Conservation (phyloP, 2,888 invertebrate species). For the Exocentrus adspersus region DNA sequence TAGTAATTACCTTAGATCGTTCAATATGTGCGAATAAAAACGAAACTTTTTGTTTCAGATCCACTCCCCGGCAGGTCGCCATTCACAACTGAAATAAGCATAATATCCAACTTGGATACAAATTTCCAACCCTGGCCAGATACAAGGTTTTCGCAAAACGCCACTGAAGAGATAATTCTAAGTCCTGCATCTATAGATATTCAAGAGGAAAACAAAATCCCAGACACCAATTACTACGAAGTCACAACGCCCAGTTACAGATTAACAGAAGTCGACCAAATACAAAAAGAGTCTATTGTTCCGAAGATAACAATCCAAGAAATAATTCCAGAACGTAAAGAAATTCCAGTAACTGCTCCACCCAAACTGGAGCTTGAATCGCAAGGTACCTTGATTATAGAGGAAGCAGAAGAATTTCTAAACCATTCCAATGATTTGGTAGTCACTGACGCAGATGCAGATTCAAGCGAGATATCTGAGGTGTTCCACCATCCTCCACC, state of each 20-base stretch:
- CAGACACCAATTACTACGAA: slow-evolving; percentile 40
- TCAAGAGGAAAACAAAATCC: slow-evolving; percentile 46
- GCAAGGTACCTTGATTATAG: slow-evolving; percentile 51
- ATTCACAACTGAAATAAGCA: slow-evolving; percentile 37
- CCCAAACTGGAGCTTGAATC: slow-evolving; percentile 44
- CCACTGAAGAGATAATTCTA: slow-evolving; percentile 26
- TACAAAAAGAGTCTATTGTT: slow-evolving; percentile 31
- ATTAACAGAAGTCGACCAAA: slow-evolving; percentile 30
- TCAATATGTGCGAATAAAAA: no score
- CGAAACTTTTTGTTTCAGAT: slow-evolving; percentile 33
- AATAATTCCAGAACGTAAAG: slow-evolving; percentile 66
- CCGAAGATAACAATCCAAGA: slow-evolving; percentile 68
- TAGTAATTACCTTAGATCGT: no score
- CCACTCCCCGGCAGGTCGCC: slow-evolving; percentile 36
- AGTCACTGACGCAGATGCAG: slow-evolving; percentile 54
- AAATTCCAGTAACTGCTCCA: slow-evolving; percentile 58
- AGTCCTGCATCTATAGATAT: slow-evolving; percentile 30
- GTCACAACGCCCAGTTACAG: slow-evolving; percentile 14
- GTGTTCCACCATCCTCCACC: slow-evolving; percentile 61
- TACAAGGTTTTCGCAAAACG: slow-evolving; percentile 29
- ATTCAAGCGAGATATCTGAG: slow-evolving; percentile 59
- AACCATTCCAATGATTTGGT: slow-evolving; percentile 49
- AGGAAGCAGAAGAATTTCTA: slow-evolving; percentile 44
- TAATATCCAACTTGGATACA: slow-evolving; percentile 30
- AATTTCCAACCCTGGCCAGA: slow-evolving; percentile 36